Evolutionary conservation across 1,140 invertebrate genomes (phyloP).

Genomic region (Pomacea maculata): DNA sequence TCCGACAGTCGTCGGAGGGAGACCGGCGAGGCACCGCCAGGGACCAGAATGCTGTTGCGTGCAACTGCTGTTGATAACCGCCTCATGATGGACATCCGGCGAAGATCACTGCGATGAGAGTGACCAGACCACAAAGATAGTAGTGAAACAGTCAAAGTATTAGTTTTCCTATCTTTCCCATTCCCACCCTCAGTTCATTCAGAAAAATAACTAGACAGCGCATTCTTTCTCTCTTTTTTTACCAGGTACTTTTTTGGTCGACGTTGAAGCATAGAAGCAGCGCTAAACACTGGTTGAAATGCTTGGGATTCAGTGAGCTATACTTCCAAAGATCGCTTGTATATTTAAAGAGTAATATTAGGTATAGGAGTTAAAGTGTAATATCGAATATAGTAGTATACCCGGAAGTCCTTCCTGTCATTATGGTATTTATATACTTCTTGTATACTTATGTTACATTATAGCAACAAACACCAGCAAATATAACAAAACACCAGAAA

Average conservation of each 20-base stretch:
- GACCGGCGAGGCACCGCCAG: conserved; percentile 20
- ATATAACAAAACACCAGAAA: no score
- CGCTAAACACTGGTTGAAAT: background rate
- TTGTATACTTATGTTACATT: no score
- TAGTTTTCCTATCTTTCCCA: background rate
- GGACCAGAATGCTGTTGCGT: conserved; percentile 26
- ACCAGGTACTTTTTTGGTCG: background rate
- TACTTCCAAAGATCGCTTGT: no score
- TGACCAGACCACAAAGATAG: background rate
- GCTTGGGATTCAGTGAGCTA: no score
- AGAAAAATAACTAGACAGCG: background rate
- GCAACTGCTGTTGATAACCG: conserved; percentile 19
- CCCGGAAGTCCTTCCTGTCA: no score
- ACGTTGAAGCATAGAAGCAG: background rate
- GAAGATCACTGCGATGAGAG: conserved; percentile 14
- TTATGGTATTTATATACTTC: no score
- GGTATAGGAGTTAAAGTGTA: no score
- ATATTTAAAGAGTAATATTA: no score
- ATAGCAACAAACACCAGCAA: no score
- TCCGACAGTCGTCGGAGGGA: conserved; percentile 6
- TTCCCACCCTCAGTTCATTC: background rate
- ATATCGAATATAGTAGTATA: no score
- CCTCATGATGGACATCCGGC: conserved; percentile 26
- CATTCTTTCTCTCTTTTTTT: background rate
- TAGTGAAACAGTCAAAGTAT: background rate